phyloP scores from a whole-genome alignment of 2,888 invertebrate species.

The Epinotia brunnichana region DNA sequence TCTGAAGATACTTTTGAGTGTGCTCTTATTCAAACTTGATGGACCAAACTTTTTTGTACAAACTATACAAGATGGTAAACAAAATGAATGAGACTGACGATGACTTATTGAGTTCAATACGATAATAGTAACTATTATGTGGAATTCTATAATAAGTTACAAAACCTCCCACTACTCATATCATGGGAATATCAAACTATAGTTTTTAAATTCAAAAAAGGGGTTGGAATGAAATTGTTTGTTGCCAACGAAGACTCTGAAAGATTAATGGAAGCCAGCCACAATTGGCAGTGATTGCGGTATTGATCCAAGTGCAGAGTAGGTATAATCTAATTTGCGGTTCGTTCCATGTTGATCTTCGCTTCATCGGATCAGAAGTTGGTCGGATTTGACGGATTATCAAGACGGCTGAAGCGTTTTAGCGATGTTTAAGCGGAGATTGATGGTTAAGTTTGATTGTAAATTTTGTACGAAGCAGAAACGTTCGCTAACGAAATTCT shows the following conservation, averaged over 20 bases:
- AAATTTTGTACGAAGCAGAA: too few relatives aligned
- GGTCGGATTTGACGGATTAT: constrained; percentile 15
- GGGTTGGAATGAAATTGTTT: background rate
- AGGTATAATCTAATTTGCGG: constrained; percentile 14
- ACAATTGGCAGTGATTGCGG: constrained; percentile 22
- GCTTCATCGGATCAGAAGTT: constrained; percentile 5
- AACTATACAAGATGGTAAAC: too few relatives aligned
- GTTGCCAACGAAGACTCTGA: background rate
- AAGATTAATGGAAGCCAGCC: background rate
- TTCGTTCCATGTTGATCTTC: constrained; percentile 6
- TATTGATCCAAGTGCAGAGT: background rate
- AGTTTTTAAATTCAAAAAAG: too few relatives aligned
- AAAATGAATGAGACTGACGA: too few relatives aligned
- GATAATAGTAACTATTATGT: too few relatives aligned
- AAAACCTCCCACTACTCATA: too few relatives aligned
- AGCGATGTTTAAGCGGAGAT: background rate
- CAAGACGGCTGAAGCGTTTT: constrained; percentile 1
- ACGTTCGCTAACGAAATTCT: too few relatives aligned
- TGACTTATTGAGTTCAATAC: too few relatives aligned
- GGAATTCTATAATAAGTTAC: too few relatives aligned
- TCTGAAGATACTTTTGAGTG: background rate
- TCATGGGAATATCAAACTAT: too few relatives aligned
- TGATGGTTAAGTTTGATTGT: background rate
- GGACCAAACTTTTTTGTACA: background rate
- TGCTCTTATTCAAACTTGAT: background rate